phyloP scores from a whole-genome alignment of 2,797 vertebrate genomes.

The Falco novaeseelandiae region DNA sequence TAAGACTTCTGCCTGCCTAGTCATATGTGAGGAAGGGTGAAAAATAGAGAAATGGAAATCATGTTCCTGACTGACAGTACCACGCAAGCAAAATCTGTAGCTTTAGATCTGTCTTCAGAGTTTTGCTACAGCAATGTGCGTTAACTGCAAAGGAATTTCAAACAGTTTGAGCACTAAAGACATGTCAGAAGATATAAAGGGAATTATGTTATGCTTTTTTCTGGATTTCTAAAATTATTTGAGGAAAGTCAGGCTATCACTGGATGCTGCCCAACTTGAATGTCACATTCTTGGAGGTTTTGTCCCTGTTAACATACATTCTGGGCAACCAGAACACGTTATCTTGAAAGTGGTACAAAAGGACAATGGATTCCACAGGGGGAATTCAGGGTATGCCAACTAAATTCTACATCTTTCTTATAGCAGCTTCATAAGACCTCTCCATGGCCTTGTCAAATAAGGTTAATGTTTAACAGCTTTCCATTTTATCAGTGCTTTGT shows the following conservation, averaged over 20 bases:
- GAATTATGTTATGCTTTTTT: not conserved
- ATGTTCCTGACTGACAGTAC: slow-evolving; percentile 44
- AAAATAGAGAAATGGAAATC: slow-evolving; percentile 27
- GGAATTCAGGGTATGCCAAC: not conserved
- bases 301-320: not conserved
- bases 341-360: not conserved
- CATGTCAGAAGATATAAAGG: slow-evolving; percentile 34
- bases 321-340: not conserved
- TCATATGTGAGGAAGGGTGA: not conserved
- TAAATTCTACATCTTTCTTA: not conserved
- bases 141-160: slow-evolving; percentile 41
- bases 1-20: slow-evolving; percentile 1
- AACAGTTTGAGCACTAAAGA: slow-evolving; percentile 23
- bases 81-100: slow-evolving; percentile 53
- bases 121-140: not conserved
- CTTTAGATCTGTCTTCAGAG: slow-evolving; percentile 44
- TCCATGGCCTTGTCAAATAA: slow-evolving; percentile 18
- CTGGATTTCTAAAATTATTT: slow-evolving; percentile 23
- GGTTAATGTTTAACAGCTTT: slow-evolving; percentile 48
- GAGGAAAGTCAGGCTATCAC: slow-evolving; percentile 6
- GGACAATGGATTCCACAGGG: slow-evolving; percentile 28
- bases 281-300: not conserved
- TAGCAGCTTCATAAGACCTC: not conserved
- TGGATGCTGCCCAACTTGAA: slow-evolving; percentile 25
- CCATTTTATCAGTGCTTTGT: not conserved